Conservation (phyloP, 2,888 invertebrate species). For the Brachylomia viminalis region DNA sequence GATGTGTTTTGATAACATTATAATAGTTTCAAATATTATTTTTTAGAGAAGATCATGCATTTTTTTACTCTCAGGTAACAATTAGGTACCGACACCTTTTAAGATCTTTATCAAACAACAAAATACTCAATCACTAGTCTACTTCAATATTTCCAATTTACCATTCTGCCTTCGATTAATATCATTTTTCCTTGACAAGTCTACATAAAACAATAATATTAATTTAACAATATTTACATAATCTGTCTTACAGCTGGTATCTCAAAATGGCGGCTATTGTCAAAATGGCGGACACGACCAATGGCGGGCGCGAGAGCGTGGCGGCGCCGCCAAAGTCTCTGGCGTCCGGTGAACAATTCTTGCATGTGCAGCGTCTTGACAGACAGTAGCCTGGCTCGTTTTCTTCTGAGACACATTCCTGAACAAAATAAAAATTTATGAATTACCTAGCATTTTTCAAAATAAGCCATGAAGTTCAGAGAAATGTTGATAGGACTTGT, state of each 20-base stretch:
- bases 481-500: not conserved
- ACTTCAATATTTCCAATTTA: not conserved
- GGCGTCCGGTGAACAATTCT: slow-evolving; percentile 85
- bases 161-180: slow-evolving; percentile 18
- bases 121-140: not conserved
- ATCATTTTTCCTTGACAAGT: slow-evolving; percentile 49
- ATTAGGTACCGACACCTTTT: not conserved
- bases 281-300: slow-evolving; percentile 76
- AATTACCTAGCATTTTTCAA: too few relatives aligned
- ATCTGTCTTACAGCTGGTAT: slow-evolving; percentile 70
- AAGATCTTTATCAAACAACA: not conserved
- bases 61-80: not conserved
- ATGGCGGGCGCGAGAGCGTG: slow-evolving; percentile 71
- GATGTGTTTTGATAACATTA: slow-evolving; percentile 1
- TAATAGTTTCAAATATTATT: not conserved
- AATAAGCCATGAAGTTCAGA: not conserved
- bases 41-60: not conserved
- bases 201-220: slow-evolving; percentile 44
- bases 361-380: slow-evolving; percentile 86
- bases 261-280: slow-evolving; percentile 77
- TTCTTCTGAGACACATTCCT: slow-evolving; percentile 89
- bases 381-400: slow-evolving; percentile 87
- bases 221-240: slow-evolving; percentile 38
- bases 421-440: slow-evolving; percentile 9
- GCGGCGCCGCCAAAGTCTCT: slow-evolving; percentile 82